Evolutionary conservation across 2,797 vertebrate species (phyloP).

Genomic region (Schizothorax lantsangensis): DNA sequence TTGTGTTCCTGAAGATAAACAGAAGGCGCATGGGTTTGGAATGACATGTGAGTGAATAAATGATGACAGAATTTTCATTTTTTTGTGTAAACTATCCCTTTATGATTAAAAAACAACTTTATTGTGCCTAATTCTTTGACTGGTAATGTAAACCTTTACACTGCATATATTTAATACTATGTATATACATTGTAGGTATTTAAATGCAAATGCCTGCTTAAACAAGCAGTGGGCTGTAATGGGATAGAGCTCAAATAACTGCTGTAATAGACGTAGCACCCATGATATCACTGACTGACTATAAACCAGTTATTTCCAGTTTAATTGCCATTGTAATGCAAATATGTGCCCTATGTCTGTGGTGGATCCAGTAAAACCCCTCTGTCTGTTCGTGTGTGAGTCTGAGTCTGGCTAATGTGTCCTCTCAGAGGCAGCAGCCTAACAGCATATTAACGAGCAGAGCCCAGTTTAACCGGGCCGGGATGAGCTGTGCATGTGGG

Average conservation of each 20-base stretch:
- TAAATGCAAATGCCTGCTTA: constrained; percentile 8
- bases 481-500: constrained; percentile 57
- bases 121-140: background rate
- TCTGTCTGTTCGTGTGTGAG: constrained; percentile 22
- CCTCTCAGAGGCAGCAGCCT: constrained; percentile 61
- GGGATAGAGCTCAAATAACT: constrained; percentile 2
- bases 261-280: background rate
- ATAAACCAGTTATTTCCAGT: constrained; percentile 34
- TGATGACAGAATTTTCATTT: background rate
- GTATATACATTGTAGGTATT: background rate
- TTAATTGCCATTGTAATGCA: constrained; percentile 44
- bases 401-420: constrained; percentile 41
- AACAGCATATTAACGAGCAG: constrained; percentile 70
- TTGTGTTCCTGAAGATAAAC: background rate
- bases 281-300: background rate
- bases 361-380: constrained; percentile 20
- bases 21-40: background rate
- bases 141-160: background rate
- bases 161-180: background rate
- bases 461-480: constrained; percentile 20
- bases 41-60: background rate
- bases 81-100: background rate
- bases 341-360: constrained; percentile 16
- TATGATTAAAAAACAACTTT: background rate
- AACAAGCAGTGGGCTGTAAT: constrained; percentile 14